Evolutionary conservation across 2,797 vertebrate species (phyloP), one percentile per base, ranked within the genome.

Genomic region (Mus caroli): DNA sequence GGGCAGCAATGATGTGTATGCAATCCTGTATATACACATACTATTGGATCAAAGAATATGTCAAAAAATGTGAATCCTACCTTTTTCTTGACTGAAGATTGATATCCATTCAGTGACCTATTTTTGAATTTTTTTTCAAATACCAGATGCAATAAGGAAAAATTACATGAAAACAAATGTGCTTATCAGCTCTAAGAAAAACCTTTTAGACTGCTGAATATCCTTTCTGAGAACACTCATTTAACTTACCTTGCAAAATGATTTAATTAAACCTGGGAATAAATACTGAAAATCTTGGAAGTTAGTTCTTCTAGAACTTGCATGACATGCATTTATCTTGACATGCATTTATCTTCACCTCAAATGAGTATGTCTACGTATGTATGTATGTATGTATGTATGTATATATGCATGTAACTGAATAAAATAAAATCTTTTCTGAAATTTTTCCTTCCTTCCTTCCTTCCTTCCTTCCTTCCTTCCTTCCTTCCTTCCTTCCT

Each of bases 121-220:
- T 54, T 64, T 89, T 88, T 86, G 13, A 67, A 14, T 64, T 56
- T 2, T 2, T 93, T 90, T 19, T 3, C 46, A 46, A 88, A 92
- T 76, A 43, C 3, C 28, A 90, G 15, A 79, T 58, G 20, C 0
- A 40, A 9, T 62, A 20, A 87, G 54, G 8, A 34, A 26, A 60
- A 15, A 52, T 37, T 37, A 85, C 1, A 17, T 12, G 77, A 9
- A 96, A 67, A 90, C 3, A 95, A 92, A 95, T 88, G 94, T 89
- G 75, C 26, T 97, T 95, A 83, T 95, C 40, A 95, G 60, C 58
- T 95, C 95, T 97, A 96, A 96, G 78, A 97, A 98, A 96, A 97
- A 77, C 34, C 88, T 60, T 96, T 96, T 94, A 71, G 54, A 91
- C 87, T 97, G 80, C 95, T 85, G 84, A 88, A 87, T 56, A 95